Percentiles rank a stretch among this genome's conserved stretches.
phyloP scores from a whole-genome alignment of 2,888 invertebrate species.

The Hecatera dysodea region DNA sequence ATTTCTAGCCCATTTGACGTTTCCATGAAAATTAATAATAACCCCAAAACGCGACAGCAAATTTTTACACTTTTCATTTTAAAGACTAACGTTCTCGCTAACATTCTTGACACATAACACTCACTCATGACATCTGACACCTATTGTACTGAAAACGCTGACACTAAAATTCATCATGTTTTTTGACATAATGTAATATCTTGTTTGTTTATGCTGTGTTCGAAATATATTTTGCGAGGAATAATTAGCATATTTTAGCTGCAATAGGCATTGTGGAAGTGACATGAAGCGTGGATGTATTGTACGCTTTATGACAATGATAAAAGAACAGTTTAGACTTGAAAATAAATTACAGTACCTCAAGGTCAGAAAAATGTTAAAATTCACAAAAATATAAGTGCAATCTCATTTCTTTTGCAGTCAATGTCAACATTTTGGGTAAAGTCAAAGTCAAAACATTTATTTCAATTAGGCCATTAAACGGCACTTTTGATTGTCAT shows the following conservation, averaged over 20 bases:
- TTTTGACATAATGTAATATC: constrained; percentile 44
- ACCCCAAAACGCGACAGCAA: neutral
- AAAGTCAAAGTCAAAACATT: too few relatives aligned
- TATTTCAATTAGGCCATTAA: too few relatives aligned
- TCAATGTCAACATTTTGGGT: too few relatives aligned
- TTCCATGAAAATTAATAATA: too few relatives aligned
- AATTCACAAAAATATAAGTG: neutral
- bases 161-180: constrained; percentile 51
- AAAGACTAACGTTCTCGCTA: constrained; percentile 30
- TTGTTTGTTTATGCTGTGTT: constrained; percentile 32
- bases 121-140: constrained; percentile 36
- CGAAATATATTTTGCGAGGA: constrained; percentile 14
- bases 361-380: neutral
- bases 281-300: neutral
- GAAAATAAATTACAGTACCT: neutral
- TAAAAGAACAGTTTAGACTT: neutral
- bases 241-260: constrained; percentile 45
- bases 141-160: constrained; percentile 38
- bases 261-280: neutral
- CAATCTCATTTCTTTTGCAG: neutral
- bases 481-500: too few relatives aligned
- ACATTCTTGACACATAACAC: constrained; percentile 46
- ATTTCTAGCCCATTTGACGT: too few relatives aligned
- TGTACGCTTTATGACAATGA: neutral
- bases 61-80: constrained; percentile 29